Evolutionary conservation across 2,888 invertebrate species (phyloP).

Genomic region (Saturnia pavonia): DNA sequence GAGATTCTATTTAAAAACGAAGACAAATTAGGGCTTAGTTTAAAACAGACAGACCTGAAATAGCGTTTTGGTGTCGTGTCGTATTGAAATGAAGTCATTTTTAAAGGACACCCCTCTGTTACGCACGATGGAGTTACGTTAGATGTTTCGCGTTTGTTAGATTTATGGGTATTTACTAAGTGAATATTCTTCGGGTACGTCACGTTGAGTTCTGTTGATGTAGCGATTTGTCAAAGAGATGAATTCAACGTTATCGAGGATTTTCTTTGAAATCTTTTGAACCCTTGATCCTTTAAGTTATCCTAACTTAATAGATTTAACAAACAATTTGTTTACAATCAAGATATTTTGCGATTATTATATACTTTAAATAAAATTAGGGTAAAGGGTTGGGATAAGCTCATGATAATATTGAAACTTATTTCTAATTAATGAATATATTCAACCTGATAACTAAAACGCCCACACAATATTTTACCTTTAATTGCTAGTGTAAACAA

Average conservation of each 20-base stretch:
- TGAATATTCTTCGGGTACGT: slow-evolving; percentile 1
- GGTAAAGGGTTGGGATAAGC: neutral
- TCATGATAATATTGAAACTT: neutral
- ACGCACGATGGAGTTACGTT: slow-evolving; percentile 45
- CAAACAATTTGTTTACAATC: neutral
- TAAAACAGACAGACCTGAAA: slow-evolving; percentile 35
- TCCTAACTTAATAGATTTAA: neutral
- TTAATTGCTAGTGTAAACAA: neutral
- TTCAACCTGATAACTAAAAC: neutral
- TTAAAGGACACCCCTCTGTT: slow-evolving; percentile 54
- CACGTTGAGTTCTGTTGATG: neutral
- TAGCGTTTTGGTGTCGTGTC: slow-evolving; percentile 52
- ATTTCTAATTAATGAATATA: neutral
- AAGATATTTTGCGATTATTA: neutral
- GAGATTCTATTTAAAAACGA: slow-evolving; percentile 19
- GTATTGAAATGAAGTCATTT: slow-evolving; percentile 64
- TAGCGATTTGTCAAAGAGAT: slow-evolving; percentile 13
- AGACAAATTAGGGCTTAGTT: slow-evolving; percentile 36
- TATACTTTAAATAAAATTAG: neutral
- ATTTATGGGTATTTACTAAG: slow-evolving; percentile 44
- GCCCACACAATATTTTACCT: neutral
- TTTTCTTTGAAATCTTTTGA: neutral
- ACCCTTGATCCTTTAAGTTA: neutral
- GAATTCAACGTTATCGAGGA: neutral
- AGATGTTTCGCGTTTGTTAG: slow-evolving; percentile 68